Base-by-base conservation (phyloP, 2,888 invertebrate species). In the Heteromyza rotundicornis region DNA sequence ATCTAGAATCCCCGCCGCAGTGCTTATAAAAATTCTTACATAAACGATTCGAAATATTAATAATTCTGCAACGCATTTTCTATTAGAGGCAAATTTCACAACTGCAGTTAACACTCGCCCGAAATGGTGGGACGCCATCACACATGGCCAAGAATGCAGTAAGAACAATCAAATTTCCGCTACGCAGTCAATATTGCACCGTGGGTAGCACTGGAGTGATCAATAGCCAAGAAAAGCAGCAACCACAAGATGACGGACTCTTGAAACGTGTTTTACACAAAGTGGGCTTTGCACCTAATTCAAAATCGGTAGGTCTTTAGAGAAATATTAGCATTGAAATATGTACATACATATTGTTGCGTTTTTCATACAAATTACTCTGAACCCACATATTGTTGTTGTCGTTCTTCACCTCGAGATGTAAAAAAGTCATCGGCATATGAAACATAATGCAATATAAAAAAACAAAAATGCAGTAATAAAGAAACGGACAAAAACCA, bases 261-360 rank as follows among this genome's bases (percentile, higher is more conserved):
- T 77, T 88, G 1, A 87, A 87, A 65, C 86, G 86, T 66, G 86
- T 88, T 62, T 84, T 88, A 76, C 87, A 86, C 70, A 86, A 86
- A 74, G 85, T 88, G 20, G 88, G 88, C 2, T 86, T 86, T 83
- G 84, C 86, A 79, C 86, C 87, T 60, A 86, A 86, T 52, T 82
- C 85, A 2, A 85, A 87, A 75, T 84, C 87, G 52, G 88, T 88
- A 77, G 81, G 82, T 65, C n/a, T n/a, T n/a, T n/a, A n/a, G n/a
- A n/a, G n/a, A n/a, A n/a, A n/a, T n/a, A n/a, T n/a, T n/a, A n/a
- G n/a, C n/a, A n/a, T n/a, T n/a, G n/a, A n/a, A n/a, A n/a, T n/a
- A n/a, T n/a, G n/a, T n/a, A n/a, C n/a, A n/a, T n/a, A n/a, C n/a
- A n/a, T n/a, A n/a, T n/a, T n/a, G n/a, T n/a, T n/a, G n/a, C n/a